Percentiles rank a stretch among this genome's conserved stretches.
phyloP scores from a whole-genome alignment of 1,140 invertebrate genomes.

The Drosophila melanica region DNA sequence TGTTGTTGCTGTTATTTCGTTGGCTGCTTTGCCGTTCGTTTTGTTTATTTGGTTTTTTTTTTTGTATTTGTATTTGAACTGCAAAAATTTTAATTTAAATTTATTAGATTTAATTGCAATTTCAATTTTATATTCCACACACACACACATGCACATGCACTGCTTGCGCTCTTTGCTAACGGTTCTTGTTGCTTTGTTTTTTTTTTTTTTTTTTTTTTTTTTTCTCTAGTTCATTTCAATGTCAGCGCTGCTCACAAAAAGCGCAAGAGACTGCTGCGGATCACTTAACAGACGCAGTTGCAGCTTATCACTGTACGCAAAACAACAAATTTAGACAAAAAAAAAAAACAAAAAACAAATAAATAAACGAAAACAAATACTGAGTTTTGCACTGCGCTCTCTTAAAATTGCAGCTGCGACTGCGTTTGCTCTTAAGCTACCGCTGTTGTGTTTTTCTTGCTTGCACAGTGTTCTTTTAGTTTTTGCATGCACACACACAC shows the following conservation, averaged over 20 bases:
- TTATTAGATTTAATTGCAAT: slow-evolving; percentile 12
- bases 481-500: slow-evolving; percentile 31
- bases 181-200: neutral
- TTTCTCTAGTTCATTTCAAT: neutral
- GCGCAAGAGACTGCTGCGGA: neutral
- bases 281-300: slow-evolving; percentile 15
- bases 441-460: slow-evolving; percentile 17
- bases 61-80: slow-evolving; percentile 52
- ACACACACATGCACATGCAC: slow-evolving; percentile 30
- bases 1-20: slow-evolving; percentile 31
- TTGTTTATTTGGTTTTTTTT: slow-evolving; percentile 29
- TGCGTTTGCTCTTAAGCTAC: slow-evolving; percentile 12
- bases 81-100: slow-evolving; percentile 51
- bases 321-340: neutral
- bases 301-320: slow-evolving; percentile 18
- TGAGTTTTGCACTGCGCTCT: slow-evolving; percentile 1
- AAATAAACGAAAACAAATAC: slow-evolving; percentile 10
- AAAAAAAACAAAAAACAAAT: neutral
- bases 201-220: slow-evolving; percentile 4
- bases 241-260: neutral
- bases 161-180: slow-evolving; percentile 1
- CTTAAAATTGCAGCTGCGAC: slow-evolving; percentile 10
- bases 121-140: slow-evolving; percentile 2
- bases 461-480: slow-evolving; percentile 21
- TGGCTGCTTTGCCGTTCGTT: slow-evolving; percentile 55